Evolutionary conservation across 1,140 invertebrate genomes (phyloP).

Genomic region (Bombus breviceps): DNA sequence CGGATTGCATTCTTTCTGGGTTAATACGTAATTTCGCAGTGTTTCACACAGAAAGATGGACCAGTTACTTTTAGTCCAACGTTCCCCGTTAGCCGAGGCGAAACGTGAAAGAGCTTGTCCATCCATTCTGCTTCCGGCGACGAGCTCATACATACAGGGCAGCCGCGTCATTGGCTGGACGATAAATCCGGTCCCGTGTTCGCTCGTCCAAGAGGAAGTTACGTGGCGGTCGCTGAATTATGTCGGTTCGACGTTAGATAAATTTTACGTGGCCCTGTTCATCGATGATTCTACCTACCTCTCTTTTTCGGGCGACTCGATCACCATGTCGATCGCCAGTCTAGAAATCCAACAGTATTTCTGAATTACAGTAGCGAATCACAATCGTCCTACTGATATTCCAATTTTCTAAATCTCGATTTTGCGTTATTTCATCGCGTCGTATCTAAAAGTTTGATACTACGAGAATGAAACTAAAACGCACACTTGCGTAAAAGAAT

Average conservation of each 20-base stretch:
- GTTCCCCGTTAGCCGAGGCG: neutral
- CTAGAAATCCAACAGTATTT: neutral
- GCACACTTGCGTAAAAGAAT: no score
- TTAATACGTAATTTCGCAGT: conserved; percentile 58
- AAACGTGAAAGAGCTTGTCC: conserved; percentile 59
- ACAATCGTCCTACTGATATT: neutral
- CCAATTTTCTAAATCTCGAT: neutral
- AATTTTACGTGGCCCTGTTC: neutral
- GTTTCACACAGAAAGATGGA: conserved; percentile 35
- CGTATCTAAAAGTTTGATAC: no score
- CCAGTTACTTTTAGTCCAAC: conserved; percentile 40
- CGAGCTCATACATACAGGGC: conserved; percentile 34
- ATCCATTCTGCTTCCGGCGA: conserved; percentile 59
- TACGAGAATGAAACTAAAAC: no score
- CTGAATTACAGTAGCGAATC: neutral
- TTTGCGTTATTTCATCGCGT: no score
- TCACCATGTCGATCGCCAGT: neutral
- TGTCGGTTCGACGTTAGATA: conserved; percentile 19
- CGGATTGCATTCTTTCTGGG: conserved; percentile 55
- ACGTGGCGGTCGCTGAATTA: conserved; percentile 20
- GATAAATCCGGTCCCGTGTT: conserved; percentile 43
- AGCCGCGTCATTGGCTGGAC: conserved; percentile 31
- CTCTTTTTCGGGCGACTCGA: neutral
- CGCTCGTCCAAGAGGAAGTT: conserved; percentile 39
- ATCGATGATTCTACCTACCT: neutral